Percentiles rank a stretch among this genome's conserved stretches.
These are phyloP conservation scores for Trematomus bernacchii DNA, from an alignment of 2,797 vertebrate genomes.

Conservation along the genomic window DNA sequence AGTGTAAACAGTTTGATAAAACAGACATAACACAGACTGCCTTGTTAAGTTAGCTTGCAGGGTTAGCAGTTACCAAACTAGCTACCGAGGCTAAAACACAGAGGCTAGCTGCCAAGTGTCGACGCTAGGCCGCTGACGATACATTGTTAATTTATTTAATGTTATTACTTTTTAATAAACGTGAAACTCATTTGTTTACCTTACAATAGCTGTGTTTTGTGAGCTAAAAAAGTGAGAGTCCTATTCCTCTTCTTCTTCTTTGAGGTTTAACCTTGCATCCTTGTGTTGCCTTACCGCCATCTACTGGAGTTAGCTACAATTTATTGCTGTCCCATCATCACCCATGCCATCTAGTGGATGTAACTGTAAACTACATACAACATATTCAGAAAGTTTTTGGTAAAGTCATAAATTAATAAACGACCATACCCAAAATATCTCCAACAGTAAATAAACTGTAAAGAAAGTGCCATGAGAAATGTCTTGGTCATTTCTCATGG, in stretches of 20 bases:
- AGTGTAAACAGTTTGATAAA: neutral
- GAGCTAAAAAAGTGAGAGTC: neutral
- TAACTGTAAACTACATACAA: neutral
- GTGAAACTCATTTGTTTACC: constrained; percentile 15
- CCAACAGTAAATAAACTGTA: too few relatives aligned
- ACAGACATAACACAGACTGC: neutral
- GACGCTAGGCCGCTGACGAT: neutral
- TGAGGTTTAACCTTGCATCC: neutral
- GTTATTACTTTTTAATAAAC: neutral
- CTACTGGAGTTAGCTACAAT: neutral
- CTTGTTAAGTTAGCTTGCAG: constrained; percentile 57
- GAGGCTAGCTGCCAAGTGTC: constrained; percentile 12
- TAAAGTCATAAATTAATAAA: neutral
- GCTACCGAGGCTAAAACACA: constrained; percentile 36
- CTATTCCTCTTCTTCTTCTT: neutral
- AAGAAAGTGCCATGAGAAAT: neutral
- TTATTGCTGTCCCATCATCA: neutral
- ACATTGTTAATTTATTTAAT: accelerated
- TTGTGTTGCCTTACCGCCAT: neutral
- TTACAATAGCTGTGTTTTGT: neutral
- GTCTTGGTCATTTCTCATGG: too few relatives aligned
- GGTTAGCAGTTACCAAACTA: constrained; percentile 62
- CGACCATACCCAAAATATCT: too few relatives aligned
- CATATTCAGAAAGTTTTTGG: neutral
- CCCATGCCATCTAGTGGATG: constrained; percentile 47